A percentile compares a stretch with the other conserved stretches of the same genome.
phyloP scores from a whole-genome alignment of 2,797 vertebrate species.

The Onychomys leucogaster region DNA sequence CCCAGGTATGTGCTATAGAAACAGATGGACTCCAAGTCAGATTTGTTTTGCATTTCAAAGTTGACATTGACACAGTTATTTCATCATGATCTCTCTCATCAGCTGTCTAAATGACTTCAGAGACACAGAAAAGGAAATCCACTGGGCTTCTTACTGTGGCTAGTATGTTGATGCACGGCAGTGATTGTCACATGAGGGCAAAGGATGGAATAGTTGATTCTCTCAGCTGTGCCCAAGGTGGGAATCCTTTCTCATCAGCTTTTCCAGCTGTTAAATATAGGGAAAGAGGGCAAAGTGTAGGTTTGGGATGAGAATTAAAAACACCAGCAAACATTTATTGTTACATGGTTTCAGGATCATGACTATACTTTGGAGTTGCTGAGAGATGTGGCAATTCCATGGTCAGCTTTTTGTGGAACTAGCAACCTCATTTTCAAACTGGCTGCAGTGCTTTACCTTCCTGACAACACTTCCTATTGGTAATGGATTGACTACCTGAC shows the following conservation, averaged over 20 bases:
- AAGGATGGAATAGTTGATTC: neutral
- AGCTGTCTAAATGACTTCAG: neutral
- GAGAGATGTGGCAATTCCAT: neutral
- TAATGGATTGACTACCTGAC: neutral
- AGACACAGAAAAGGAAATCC: neutral
- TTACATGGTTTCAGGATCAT: neutral
- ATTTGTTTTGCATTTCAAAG: neutral
- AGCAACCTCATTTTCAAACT: neutral
- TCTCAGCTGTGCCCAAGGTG: neutral
- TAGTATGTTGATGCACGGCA: rapidly evolving
- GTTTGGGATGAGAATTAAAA: neutral
- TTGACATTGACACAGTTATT: neutral
- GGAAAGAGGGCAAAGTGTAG: neutral
- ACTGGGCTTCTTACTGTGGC: neutral
- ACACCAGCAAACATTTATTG: neutral
- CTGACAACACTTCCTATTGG: neutral
- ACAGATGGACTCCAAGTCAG: rapidly evolving
- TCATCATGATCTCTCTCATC: neutral
- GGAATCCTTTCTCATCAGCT: neutral
- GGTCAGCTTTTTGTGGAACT: neutral
- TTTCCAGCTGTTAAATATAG: neutral
- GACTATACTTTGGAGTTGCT: neutral
- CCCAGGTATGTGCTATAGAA: neutral
- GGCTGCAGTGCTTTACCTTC: neutral
- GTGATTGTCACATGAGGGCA: neutral